Percentiles rank a stretch among this genome's conserved stretches.
phyloP scores from a whole-genome alignment of 1,140 invertebrate genomes.

The Vanessa atalanta region DNA sequence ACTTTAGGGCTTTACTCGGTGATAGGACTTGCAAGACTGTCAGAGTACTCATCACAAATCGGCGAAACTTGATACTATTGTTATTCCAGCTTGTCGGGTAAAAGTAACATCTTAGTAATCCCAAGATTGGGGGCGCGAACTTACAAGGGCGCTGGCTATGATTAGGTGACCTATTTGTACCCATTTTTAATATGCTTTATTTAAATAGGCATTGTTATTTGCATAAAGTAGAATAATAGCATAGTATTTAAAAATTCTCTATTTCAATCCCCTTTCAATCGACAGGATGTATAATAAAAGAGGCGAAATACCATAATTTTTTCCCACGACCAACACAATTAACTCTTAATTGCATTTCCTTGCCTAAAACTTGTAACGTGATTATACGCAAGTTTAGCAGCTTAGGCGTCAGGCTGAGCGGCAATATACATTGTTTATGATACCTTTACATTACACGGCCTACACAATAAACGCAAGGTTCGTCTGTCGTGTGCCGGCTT shows the following conservation, averaged over 20 bases:
- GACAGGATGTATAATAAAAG: slow-evolving; percentile 60
- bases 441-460: slow-evolving; percentile 66
- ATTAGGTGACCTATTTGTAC: too few species aligned
- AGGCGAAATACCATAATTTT: slow-evolving; percentile 43
- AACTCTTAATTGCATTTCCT: slow-evolving; percentile 68
- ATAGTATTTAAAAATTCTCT: slow-evolving; percentile 6
- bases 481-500: slow-evolving; percentile 60
- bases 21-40: too few species aligned
- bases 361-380: slow-evolving; percentile 69
- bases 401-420: slow-evolving; percentile 50
- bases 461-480: slow-evolving; percentile 61
- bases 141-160: too few species aligned
- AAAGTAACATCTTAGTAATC: too few species aligned
- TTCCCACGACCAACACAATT: slow-evolving; percentile 69
- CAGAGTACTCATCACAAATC: too few species aligned
- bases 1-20: too few species aligned
- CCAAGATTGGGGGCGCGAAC: too few species aligned
- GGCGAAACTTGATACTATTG: too few species aligned
- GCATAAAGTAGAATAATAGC: background rate
- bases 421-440: slow-evolving; percentile 69
- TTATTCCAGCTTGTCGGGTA: too few species aligned
- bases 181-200: too few species aligned
- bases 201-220: background rate
- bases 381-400: slow-evolving; percentile 66
- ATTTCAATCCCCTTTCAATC: slow-evolving; percentile 29